Percentiles rank a stretch among this genome's conserved stretches.
phyloP scores from a whole-genome alignment of 23 tunicate genomes.

The Ciona savignyi region DNA sequence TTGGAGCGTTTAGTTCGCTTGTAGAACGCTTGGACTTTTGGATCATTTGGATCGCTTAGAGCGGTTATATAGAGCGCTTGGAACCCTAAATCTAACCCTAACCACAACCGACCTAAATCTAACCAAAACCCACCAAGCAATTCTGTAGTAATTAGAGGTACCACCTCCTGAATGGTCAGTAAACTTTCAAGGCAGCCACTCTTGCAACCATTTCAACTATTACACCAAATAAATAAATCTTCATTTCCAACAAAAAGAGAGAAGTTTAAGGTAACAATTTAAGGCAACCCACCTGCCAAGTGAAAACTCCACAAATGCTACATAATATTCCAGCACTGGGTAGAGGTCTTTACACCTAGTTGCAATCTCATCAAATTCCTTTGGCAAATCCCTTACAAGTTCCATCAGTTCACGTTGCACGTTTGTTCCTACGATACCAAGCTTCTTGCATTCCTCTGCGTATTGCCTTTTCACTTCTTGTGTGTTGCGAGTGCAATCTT shows the following conservation, averaged over 20 bases:
- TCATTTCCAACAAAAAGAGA: not conserved
- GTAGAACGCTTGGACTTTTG: too few relatives aligned
- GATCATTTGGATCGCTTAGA: too few relatives aligned
- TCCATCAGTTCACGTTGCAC: conserved; percentile 48
- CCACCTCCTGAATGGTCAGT: too few relatives aligned
- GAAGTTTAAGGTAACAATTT: not conserved
- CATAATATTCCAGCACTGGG: conserved; percentile 62
- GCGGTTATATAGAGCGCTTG: too few relatives aligned
- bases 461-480: conserved; percentile 43
- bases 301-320: conserved; percentile 76
- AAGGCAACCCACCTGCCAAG: conserved; percentile 40
- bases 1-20: too few relatives aligned
- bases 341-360: conserved; percentile 29
- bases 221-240: too few relatives aligned
- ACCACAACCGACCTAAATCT: too few relatives aligned
- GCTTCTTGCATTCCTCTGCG: conserved; percentile 58
- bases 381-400: conserved; percentile 53
- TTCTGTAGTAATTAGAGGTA: too few relatives aligned
- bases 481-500: conserved; percentile 51
- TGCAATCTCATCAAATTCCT: conserved; percentile 60
- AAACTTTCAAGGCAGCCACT: too few relatives aligned
- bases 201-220: too few relatives aligned
- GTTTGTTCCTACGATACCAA: conserved; percentile 70
- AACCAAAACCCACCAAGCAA: too few relatives aligned
- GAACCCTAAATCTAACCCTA: too few relatives aligned